A percentile compares a stretch with the other conserved stretches of the same genome.
Evolutionary conservation across 1,140 invertebrate genomes (phyloP).

Genomic region (Ganaspis sp.): DNA sequence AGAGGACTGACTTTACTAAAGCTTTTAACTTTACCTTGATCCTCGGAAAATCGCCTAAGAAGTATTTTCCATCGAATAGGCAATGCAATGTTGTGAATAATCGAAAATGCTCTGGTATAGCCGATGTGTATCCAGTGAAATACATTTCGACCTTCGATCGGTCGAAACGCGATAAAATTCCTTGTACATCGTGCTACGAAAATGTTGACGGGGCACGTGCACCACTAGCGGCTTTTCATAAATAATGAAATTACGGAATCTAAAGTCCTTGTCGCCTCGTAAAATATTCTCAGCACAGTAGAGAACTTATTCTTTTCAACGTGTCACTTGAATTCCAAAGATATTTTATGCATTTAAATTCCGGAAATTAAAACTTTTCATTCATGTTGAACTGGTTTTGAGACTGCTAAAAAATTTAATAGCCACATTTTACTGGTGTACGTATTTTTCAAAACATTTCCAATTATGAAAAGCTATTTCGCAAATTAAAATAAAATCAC

Average conservation of each 20-base stretch:
- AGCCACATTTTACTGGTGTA: too few relatives aligned
- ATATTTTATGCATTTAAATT: slow-evolving; percentile 2
- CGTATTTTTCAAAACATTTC: too few relatives aligned
- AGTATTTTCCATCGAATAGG: slow-evolving; percentile 31
- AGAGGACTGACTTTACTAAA: neutral
- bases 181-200: neutral
- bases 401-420: too few relatives aligned
- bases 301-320: slow-evolving; percentile 13
- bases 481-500: too few relatives aligned
- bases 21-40: slow-evolving; percentile 1
- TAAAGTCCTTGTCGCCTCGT: slow-evolving; percentile 41
- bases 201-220: slow-evolving; percentile 37
- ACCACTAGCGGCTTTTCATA: slow-evolving; percentile 48
- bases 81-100: slow-evolving; percentile 38
- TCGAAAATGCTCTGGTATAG: slow-evolving; percentile 27
- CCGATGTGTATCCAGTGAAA: slow-evolving; percentile 31
- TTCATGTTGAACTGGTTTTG: neutral
- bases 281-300: slow-evolving; percentile 47
- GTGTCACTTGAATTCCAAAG: neutral
- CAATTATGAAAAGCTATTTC: too few relatives aligned
- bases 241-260: slow-evolving; percentile 54
- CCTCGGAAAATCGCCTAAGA: neutral
- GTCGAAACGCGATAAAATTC: slow-evolving; percentile 37
- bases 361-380: neutral
- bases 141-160: slow-evolving; percentile 37